Conservation (phyloP, 2,113 vertebrate genomes). For the Solea senegalensis region DNA sequence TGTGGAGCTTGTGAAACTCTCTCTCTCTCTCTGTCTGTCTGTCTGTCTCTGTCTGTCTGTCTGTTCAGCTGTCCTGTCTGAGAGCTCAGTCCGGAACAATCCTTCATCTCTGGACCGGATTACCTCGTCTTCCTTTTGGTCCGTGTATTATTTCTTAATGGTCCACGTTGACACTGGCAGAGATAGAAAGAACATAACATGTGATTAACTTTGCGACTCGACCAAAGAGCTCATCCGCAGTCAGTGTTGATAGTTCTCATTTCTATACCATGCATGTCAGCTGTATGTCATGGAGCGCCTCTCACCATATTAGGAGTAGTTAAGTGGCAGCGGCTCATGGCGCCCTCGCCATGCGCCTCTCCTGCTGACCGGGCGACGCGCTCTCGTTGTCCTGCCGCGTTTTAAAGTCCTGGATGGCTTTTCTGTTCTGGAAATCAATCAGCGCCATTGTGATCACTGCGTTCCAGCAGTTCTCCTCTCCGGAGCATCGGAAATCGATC, state of each 20-base stretch:
- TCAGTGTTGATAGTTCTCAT: neutral
- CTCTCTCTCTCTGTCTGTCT: slow-evolving; percentile 15
- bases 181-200: neutral
- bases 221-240: neutral
- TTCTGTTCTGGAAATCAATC: slow-evolving; percentile 95
- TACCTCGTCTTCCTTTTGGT: slow-evolving; percentile 75
- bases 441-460: slow-evolving; percentile 95
- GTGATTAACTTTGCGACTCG: slow-evolving; percentile 5
- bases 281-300: slow-evolving; percentile 5
- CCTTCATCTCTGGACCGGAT: slow-evolving; percentile 78
- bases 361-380: slow-evolving; percentile 80
- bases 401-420: slow-evolving; percentile 91
- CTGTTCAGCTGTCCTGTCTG: slow-evolving; percentile 21
- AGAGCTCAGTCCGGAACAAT: slow-evolving; percentile 59
- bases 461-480: slow-evolving; percentile 92
- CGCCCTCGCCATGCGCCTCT: slow-evolving; percentile 82
- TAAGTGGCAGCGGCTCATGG: slow-evolving; percentile 70
- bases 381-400: slow-evolving; percentile 86
- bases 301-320: slow-evolving; percentile 78
- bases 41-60: neutral
- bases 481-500: slow-evolving; percentile 94
- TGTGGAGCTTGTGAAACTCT: slow-evolving; percentile 55
- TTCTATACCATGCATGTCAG: neutral
- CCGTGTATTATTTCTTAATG: slow-evolving; percentile 68
- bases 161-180: slow-evolving; percentile 58